Base-by-base conservation (phyloP, 2,797 vertebrate genomes). In the Anguilla anguilla region DNA sequence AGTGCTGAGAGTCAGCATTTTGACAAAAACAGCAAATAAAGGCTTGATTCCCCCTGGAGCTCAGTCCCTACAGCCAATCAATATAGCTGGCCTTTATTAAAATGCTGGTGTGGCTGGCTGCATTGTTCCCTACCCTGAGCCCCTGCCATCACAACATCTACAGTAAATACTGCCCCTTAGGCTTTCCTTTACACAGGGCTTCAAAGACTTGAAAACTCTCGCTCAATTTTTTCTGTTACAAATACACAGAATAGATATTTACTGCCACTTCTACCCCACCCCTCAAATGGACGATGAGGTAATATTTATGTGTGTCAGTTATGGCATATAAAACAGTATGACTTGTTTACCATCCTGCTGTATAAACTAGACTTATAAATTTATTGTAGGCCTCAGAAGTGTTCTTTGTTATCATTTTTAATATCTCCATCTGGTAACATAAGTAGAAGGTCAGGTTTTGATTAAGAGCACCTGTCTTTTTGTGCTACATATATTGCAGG, bases 1-100 rank as follows among this genome's bases (percentile, higher is more conserved):
- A 87, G 86, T 59, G 49, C 72, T 87, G 67, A 81, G 79, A 87
- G 86, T 79, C 86, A 87, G 74, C 86, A 87, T 87, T 74, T 87
- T 82, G n/a, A 46, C 53, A 86, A 49, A 82, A 82, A 82, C 79
- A 51, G 79, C 79, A 51, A 82, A 82, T 82, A 82, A 49, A 82
- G 79, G 79, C 79, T 22, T 25, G 2, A 51, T 82, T 82, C 77
- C 77, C 64, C 17, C 83, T 57, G 77, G 85, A 84, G 77, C 1
- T 22, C 43, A 39, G 59, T 25, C 55, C 72, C 69, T n/a, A 22
- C 49, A 87, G 57, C 25, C 35, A 79, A 88, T 87, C 86, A 87
- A 85, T 86, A 86, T 17, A 25, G 31, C 39, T 35, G 57, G 51
- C 67, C 85, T 88, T 89, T 86, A 85, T 87, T 81, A 87, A 83